These are phyloP conservation scores for Parotocinclus haroldoi DNA, from an alignment of 2,797 vertebrate genomes.

Conservation along the genomic window DNA sequence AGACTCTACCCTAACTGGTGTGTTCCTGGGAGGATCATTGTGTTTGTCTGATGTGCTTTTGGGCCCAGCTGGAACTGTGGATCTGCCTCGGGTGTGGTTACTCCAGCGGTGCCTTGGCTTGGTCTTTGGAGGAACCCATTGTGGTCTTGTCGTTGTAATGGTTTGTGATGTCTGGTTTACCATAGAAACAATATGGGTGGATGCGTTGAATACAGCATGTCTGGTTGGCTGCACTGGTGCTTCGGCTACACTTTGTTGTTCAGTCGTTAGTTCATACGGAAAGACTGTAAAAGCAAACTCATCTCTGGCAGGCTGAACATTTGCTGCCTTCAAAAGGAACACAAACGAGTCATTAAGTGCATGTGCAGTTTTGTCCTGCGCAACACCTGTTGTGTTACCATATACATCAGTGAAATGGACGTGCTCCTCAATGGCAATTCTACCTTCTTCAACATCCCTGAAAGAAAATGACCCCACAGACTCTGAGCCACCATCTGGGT, in stretches of 20 bases:
- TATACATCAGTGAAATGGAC: constrained; percentile 63
- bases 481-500: constrained; percentile 58
- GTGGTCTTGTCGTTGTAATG: constrained; percentile 52
- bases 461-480: constrained; percentile 74
- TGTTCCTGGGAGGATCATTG: constrained; percentile 43
- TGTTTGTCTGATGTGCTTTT: constrained; percentile 47
- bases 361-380: constrained; percentile 55
- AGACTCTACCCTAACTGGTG: constrained; percentile 54
- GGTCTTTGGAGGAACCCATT: constrained; percentile 58
- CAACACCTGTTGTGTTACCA: constrained; percentile 33
- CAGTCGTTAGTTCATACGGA: constrained; percentile 65
- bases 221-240: constrained; percentile 44
- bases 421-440: constrained; percentile 73
- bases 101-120: constrained; percentile 64
- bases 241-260: constrained; percentile 46
- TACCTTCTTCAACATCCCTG: constrained; percentile 78
- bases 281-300: constrained; percentile 80
- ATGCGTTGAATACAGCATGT: constrained; percentile 45
- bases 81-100: constrained; percentile 53
- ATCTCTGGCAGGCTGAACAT: constrained; percentile 78
- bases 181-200: constrained; percentile 42
- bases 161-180: constrained; percentile 52
- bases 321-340: constrained; percentile 80
- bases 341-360: constrained; percentile 81
- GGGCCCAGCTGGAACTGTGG: constrained; percentile 38